Evolutionary conservation across 1,140 invertebrate genomes (phyloP), one percentile per base, ranked within the genome.

Genomic region (Stegodyphus dumicola): DNA sequence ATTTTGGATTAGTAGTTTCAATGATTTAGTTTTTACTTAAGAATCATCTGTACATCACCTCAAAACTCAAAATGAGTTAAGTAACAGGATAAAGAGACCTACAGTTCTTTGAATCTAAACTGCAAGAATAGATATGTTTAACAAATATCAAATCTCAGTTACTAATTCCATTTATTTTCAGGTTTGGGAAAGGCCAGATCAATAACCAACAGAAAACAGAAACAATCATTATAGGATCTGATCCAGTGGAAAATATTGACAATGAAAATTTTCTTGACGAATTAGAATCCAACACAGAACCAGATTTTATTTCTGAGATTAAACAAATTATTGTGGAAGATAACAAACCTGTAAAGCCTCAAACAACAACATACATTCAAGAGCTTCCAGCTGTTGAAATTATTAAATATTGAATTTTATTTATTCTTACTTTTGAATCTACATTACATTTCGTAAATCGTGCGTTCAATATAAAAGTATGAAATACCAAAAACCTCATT

Each of bases 191-290:
- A 15, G 18, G n/a, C 6, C n/a, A 60, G 56, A 60, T 2, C 0
- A 53, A 60, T 66, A 66, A 48, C n/a, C 9, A 67, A 15, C 75
- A 70, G 80, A n/a, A 6, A 48, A 85, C 81, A 51, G 81, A 85
- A 77, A 77, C 15, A 77, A 77, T 85, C 18, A 10, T 67, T 17
- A 74, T 48, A 70, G 81, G 66, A 6, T 85, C 81, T 51, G 81
- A 85, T 60, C 73, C 81, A 64, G 64, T 77, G 17, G 81, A 85
- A 70, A 77, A 70, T 51, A 69, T 85, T 6, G 81, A 85, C 65
- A 70, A 56, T 18, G 81, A 77, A 77, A 85, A 85, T 70, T 85
- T 69, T 52, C 76, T 76, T n/a, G 51, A 77, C 54, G 74, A 85
- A 77, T 56, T 70, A 11, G 18, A 60, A 18, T 18, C 67, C 5